phyloP scores from a whole-genome alignment of 2,888 invertebrate species.

The Oligia strigilis region DNA sequence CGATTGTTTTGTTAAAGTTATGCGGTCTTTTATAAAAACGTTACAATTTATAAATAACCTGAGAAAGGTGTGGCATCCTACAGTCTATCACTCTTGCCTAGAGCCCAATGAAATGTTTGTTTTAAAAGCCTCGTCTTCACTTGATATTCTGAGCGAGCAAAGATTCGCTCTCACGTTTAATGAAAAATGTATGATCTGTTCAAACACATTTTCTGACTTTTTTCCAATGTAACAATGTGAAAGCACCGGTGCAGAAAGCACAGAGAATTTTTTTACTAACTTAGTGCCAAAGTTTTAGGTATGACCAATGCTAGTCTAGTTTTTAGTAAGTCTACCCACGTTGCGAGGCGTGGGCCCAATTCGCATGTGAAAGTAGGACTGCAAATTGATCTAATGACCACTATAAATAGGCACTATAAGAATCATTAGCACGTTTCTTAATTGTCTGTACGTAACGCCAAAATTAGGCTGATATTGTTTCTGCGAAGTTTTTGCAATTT shows the following conservation, averaged over 20 bases:
- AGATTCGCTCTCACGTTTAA: background rate
- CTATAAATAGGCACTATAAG: slow-evolving; percentile 22
- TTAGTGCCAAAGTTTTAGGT: slow-evolving; percentile 6
- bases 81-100: background rate
- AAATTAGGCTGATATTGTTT: slow-evolving; percentile 5
- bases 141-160: slow-evolving; percentile 39
- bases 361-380: slow-evolving; percentile 53
- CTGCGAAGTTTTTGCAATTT: background rate
- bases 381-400: slow-evolving; percentile 43
- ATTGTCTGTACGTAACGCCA: slow-evolving; percentile 16
- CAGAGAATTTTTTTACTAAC: background rate
- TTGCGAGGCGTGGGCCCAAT: slow-evolving; percentile 27
- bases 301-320: slow-evolving; percentile 1
- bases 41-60: background rate
- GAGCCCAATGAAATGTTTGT: background rate
- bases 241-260: background rate
- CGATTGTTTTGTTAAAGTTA: background rate
- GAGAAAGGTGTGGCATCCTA: too few relatives aligned
- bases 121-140: background rate
- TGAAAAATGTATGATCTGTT: background rate
- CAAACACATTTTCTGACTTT: background rate
- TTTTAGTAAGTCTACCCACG: slow-evolving; percentile 36
- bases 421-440: slow-evolving; percentile 36
- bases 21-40: background rate
- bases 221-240: background rate